Evolutionary conservation across 1,140 invertebrate genomes (phyloP), one percentile per base, ranked within the genome.

Genomic region (Holotrichia oblita): DNA sequence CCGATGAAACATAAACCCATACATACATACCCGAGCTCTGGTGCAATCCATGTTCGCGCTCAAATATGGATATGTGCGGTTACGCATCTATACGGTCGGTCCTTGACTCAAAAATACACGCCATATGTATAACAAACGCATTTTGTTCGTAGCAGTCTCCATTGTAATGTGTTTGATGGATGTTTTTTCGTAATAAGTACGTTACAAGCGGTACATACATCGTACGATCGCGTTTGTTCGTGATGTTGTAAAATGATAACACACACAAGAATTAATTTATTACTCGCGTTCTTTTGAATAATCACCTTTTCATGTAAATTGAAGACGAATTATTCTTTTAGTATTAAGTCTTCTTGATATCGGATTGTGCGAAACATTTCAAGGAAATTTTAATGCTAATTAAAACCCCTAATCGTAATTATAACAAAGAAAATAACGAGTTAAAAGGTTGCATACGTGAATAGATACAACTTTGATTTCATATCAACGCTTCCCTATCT

Each of bases 21-120:
- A 34, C 27, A 34, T 34, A 34, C 27, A 34, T 22, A 69, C 22
- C 17, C 22, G 61, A 69, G 10, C 12, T 10, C 20, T 48, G 44
- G 12, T 27, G 8, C 20, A 69, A 24, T 24, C 61, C 61, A 34
- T 69, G 22, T 69, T 69, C 8, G 20, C 8, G 20, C 20, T 22
- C 27, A 22, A 12, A 69, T 20, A 69, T 24, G 20, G 22, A 27
- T 69, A 69, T 69, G 9, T 69, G 61, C 61, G 61, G 61, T 69
- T 64, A 55, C 48, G 14, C 14, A 55, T 55, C 48, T 55, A 55
- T 69, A 69, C 61, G 24, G 27, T 7, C 61, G 61, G 61, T 34
- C 61, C 61, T 69, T 69, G 61, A 69, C 61, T 69, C 61, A 69
- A 69, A 69, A 69, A 69, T 69, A 69, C 61, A 27, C 61, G 20